A percentile compares a stretch with the other conserved stretches of the same genome.
These are phyloP conservation scores for Dipus sagitta DNA, from an alignment of 2,797 vertebrate genomes.

Conservation along the genomic window DNA sequence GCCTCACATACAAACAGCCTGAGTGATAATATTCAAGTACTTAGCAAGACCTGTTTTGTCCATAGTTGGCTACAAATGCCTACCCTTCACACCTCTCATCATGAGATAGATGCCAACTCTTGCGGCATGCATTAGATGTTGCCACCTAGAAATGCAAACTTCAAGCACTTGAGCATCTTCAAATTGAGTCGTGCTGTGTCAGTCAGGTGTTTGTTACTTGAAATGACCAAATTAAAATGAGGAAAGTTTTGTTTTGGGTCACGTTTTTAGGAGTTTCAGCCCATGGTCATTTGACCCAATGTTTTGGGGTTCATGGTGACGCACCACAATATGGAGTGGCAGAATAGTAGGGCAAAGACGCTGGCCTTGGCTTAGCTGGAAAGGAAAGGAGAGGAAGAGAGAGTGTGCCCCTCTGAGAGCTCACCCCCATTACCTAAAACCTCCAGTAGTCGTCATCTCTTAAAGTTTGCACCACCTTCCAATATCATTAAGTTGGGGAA, in stretches of 20 bases:
- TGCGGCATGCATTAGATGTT: neutral
- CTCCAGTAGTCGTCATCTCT: neutral
- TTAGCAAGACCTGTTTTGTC: neutral
- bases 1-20: neutral
- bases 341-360: neutral
- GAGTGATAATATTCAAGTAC: neutral
- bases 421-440: neutral
- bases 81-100: neutral
- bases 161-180: neutral
- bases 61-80: neutral
- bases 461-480: neutral
- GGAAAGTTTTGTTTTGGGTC: neutral
- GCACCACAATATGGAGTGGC: neutral
- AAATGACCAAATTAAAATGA: neutral
- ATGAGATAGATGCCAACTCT: conserved; percentile 5
- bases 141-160: conserved; percentile 5
- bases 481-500: neutral
- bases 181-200: neutral
- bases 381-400: neutral
- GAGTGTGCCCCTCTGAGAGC: neutral
- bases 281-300: too few relatives aligned
- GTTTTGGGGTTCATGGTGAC: neutral
- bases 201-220: neutral
- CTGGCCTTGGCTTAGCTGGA: neutral
- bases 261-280: neutral